These are phyloP conservation scores for Pteromalus puparum DNA, from an alignment of 1,140 invertebrate genomes.

Conservation along the genomic window DNA sequence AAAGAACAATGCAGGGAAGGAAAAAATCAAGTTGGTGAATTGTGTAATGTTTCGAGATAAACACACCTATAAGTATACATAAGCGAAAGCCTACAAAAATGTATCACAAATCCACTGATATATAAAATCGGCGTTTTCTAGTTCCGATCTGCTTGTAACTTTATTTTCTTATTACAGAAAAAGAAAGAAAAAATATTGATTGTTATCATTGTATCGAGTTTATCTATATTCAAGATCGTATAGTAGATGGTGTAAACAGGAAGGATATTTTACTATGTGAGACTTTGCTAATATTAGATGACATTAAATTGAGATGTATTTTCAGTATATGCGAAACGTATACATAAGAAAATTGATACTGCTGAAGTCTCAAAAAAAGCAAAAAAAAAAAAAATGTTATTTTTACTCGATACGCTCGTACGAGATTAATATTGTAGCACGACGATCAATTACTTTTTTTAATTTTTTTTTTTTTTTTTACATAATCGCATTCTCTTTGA, in stretches of 20 bases:
- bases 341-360: conserved; percentile 3
- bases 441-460: background rate
- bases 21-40: background rate
- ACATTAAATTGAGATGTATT: conserved; percentile 44
- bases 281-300: conserved; percentile 44
- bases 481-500: background rate
- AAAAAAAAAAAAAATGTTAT: background rate
- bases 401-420: background rate
- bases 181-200: conserved; percentile 40
- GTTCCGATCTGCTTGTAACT: conserved; percentile 45
- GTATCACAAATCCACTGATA: conserved; percentile 14
- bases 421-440: background rate
- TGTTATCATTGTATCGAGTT: conserved; percentile 43
- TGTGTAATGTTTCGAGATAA: background rate
- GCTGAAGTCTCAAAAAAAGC: conserved; percentile 43
- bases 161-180: conserved; percentile 49
- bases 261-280: conserved; percentile 51
- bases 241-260: conserved; percentile 25
- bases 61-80: background rate
- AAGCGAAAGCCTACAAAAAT: conserved; percentile 23
- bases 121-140: conserved; percentile 38
- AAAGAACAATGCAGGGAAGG: background rate
- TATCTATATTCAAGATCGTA: conserved; percentile 43
- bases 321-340: conserved; percentile 30
- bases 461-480: background rate